Evolutionary conservation across 2,113 vertebrate species (phyloP), one percentile per base, ranked within the genome.

Genomic region (Ahaetulla prasina): DNA sequence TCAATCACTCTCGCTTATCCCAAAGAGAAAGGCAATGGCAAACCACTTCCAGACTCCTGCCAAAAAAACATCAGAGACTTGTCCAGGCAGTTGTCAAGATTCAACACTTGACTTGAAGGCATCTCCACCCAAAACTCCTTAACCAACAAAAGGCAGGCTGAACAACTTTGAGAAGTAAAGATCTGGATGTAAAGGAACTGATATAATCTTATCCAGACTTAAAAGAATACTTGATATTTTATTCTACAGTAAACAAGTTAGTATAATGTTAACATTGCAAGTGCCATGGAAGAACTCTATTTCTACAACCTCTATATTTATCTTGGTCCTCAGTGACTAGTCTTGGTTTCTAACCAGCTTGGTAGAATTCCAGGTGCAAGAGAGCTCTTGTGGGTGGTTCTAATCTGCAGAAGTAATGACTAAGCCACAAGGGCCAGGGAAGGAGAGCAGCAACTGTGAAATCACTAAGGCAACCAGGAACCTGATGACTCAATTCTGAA

Each of bases 381-480:
- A 85, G 30, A 88, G 90, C 23, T 0, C 43, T 43, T 0, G 93
- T 94, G 94, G 94, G 95, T 68, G 94, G 91, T 89, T 95, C 92
- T 89, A 91, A 93, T 92, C 39, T 0, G 43, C 84, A 63, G 0
- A 2, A 0, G 63, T 87, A 0, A 60, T 20, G 88, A 93, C 92
- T 85, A 88, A 95, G 93, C 52, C 20, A n/a, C 4, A 84, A 92
- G 94, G 93, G 93, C 93, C 35, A 93, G 22, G 93, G 88, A 87
- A 94, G 92, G 92, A 91, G 96, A 95, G 93, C 94, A 92, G 45
- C 93, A 93, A 94, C 90, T 25, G 1, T 93, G 86, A 39, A 85
- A 85, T 96, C 85, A 54, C 95, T 95, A 97, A 97, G 96, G 88
- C 95, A 97, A 97, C 95, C 50, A 95, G 93, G 88, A 94, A 96